These are phyloP conservation scores for Latheticus oryzae DNA, from an alignment of 2,888 invertebrate genomes.

Conservation along the genomic window DNA sequence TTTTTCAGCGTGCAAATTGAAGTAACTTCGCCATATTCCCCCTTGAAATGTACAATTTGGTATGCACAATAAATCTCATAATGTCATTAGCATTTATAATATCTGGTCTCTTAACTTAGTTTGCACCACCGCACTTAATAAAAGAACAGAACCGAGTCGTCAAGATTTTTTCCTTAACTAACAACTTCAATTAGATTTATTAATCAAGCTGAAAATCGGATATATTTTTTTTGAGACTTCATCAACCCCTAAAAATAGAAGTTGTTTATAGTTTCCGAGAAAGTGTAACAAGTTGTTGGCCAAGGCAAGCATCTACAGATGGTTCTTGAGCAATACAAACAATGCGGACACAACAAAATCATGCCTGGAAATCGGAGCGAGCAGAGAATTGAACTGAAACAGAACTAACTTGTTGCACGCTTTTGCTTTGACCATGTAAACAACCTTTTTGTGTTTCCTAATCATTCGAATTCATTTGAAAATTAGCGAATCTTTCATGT, in stretches of 20 bases:
- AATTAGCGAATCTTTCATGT: constrained; percentile 29
- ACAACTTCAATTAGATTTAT: constrained; percentile 26
- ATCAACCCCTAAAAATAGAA: constrained; percentile 13
- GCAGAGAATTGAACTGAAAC: constrained; percentile 45
- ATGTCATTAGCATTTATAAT: constrained; percentile 55
- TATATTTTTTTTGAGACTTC: no score
- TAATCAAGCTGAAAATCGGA: constrained; percentile 8
- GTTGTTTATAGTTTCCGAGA: constrained; percentile 51
- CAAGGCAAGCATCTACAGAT: constrained; percentile 45
- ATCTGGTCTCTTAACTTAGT: constrained; percentile 43
- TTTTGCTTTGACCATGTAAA: constrained; percentile 46
- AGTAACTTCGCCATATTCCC: constrained; percentile 32
- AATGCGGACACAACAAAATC: constrained; percentile 52
- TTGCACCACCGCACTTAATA: constrained; percentile 38
- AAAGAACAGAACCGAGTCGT: constrained; percentile 18
- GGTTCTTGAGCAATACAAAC: constrained; percentile 51
- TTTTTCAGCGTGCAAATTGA: constrained; percentile 37
- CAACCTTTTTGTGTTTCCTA: constrained; percentile 40
- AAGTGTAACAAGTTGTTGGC: constrained; percentile 56
- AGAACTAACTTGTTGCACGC: constrained; percentile 50
- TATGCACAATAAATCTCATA: constrained; percentile 54
- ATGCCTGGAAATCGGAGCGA: constrained; percentile 44
- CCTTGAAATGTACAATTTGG: constrained; percentile 45
- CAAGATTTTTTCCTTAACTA: constrained; percentile 17
- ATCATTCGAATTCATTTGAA: constrained; percentile 35